Evolutionary conservation across 2,888 invertebrate species (phyloP), one percentile per base, ranked within the genome.

Genomic region (Morpho achilles): DNA sequence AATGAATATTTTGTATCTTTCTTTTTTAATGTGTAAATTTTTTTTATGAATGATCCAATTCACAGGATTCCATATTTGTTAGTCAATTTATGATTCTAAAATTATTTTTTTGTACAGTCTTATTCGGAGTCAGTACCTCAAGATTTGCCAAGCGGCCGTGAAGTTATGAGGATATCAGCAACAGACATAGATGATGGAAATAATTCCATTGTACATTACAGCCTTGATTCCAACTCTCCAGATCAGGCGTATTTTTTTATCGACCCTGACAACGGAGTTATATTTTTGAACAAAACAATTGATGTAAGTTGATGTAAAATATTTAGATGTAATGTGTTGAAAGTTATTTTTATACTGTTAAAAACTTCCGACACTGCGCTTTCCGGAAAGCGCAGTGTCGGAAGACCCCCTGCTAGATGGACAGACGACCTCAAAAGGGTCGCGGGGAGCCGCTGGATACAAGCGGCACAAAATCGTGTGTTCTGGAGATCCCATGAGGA

Each of bases 171-270:
- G 77, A 96, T 98, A 78, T 97, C 97, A 61, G 97, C 98, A 10
- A 97, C 97, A 41, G 98, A 97, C 81, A 95, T 96, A 67, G 98
- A 98, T 76, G 96, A 97, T 75, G 97, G 97, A 9, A 94, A 95
- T 76, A 99, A 99, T 88, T 97, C 97, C 60, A 94, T 94, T 69
- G 93, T 98, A 8, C 92, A 93, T 64, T 98, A 97, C 79, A 92
- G 88, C 64, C 81, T 93, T 67, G 87, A 88, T 66, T 80, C 87
- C 32, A 86, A 87, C 58, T 87, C 88, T 23, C 84, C 87, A 40
- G 88, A 89, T 67, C 84, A 86, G 66, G 92, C 93, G 8, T 96
- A 96, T 82, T 98, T 98, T 81, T 92, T 92, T 65, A 96, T 98
- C 66, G 96, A 97, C 76, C 91, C 93, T 56, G 94, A 94, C 66